Evolutionary conservation across 1,140 invertebrate species (phyloP), one percentile per base, ranked within the genome.

Genomic region (Drosophila parabipectinata): DNA sequence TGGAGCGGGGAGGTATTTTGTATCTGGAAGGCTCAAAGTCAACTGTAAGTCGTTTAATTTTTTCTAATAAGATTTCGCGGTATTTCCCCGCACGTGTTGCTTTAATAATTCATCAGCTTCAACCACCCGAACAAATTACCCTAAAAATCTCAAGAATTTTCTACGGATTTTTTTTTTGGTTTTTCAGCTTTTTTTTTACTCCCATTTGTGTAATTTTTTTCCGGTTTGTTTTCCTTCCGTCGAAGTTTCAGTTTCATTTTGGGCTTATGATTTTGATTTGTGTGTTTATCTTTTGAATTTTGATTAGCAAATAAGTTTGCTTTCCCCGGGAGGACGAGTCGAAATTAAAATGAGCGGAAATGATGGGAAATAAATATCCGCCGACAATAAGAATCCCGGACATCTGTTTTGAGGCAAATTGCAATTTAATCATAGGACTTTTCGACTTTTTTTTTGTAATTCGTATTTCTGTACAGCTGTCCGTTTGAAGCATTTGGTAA

Each of bases 261-360:
- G 44, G 64, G 62, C 68, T 72, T 67, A 77, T 73, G 66, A 67
- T 45, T 87, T 89, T 89, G 85, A 89, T 89, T 89, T 89, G 81
- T 89, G 81, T 87, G 72, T 80, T 84, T 89, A 75, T 75, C 81
- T 87, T 87, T 78, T 68, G 66, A 85, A 85, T 80, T 85, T 79
- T 72, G 72, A 80, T 63, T 85, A 71, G 51, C 67, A 71, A 71
- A 71, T 69, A 71, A 41, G 64, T 57, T 39, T 39, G 50, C 44
- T 60, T 57, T 50, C 15, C 32, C 34, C 32, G n/a, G 24, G 0
- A 15, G 14, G 12, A 10, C 34, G 1, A 7, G 4, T 44, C 24
- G 47, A 69, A 53, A 85, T 79, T 71, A 61, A 85, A 85, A 77
- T 68, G 81, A 85, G 77, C 82, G 77, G 82, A 85, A 85, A 85